phyloP scores from a whole-genome alignment of 2,113 vertebrate species.

The Pachypanchax playfairii region DNA sequence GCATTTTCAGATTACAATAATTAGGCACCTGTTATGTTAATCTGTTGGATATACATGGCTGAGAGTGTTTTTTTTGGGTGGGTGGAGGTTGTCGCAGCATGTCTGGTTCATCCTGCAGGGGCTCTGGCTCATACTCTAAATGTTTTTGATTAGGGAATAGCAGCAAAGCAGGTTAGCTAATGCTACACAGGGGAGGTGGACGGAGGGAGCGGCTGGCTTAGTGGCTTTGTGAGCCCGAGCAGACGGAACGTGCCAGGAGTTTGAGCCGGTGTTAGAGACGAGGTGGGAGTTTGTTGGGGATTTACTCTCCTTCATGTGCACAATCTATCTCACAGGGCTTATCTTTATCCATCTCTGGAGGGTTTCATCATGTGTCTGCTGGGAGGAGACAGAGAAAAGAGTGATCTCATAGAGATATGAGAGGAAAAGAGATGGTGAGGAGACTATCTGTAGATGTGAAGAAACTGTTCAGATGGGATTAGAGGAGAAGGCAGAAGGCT shows the following conservation, averaged over 20 bases:
- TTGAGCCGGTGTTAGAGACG: conserved; percentile 43
- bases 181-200: conserved; percentile 41
- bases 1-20: conserved; percentile 40
- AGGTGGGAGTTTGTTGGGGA: conserved; percentile 20
- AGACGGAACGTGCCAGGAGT: conserved; percentile 44
- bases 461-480: conserved; percentile 26
- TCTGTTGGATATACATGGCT: conserved; percentile 24
- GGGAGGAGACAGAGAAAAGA: conserved; percentile 21
- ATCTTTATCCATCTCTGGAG: conserved; percentile 60
- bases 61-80: conserved; percentile 5
- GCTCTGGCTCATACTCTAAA: conserved; percentile 47
- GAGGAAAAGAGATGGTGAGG: conserved; percentile 10
- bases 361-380: conserved; percentile 42
- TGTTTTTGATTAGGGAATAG: conserved; percentile 59
- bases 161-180: conserved; percentile 55
- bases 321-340: conserved; percentile 56
- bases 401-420: conserved; percentile 22
- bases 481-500: conserved; percentile 13
- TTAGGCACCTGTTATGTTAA: conserved; percentile 62
- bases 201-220: conserved; percentile 56
- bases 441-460: conserved; percentile 2
- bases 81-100: conserved; percentile 7
- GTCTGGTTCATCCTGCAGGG: conserved; percentile 23
- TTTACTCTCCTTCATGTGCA: conserved; percentile 52
- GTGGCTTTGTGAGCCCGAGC: conserved; percentile 59